Base-by-base conservation (phyloP, 37 sponge, comb jelly and placozoan genomes). In the Oscarella lobularis region DNA sequence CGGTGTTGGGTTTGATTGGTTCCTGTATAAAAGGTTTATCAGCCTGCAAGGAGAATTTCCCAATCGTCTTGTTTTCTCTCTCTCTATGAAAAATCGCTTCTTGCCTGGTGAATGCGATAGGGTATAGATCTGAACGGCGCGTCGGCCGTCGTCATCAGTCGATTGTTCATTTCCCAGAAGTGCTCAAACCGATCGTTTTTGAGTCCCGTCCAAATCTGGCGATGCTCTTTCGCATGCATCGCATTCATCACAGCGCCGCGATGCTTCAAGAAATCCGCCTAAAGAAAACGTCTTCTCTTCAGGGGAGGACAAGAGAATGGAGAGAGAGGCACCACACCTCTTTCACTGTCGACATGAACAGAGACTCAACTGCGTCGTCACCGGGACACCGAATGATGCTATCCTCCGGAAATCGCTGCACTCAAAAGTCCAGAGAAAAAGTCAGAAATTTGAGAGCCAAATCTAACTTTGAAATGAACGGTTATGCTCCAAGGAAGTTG, bases 261-360 rank as follows among this genome's bases (percentile, higher is more conserved):
- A 79, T 92, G 93, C 71, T 89, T 88, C 36, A 89, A 41, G 33
- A 36, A 89, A 80, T 92, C 93, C 65, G 93, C 93, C 93, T 92
- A 36, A n/a, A 41, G 38, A 72, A 27, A 3, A 70, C 2, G 31
- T 9, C 60, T 48, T 27, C 9, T 9, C 9, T 48, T 48, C 9
- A 9, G 14, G 20, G 9, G 60, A 20, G 20, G 20, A 9, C 14
- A 48, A 48, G 14, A 20, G 20, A 48, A 48, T 27, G 14, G 20
- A 2, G 32, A 77, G 67, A 35, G 9, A 30, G 67, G 2, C 31
- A 39, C 34, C 83, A 36, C 35, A 92, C 93, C 91, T 92, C 93
- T 55, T 92, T 92, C n/a, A 92, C 34, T 66, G 78, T 86, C 36
- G 93, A 85, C 79, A 60, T 70, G 70, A 89, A 89, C 74, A 87